Evolutionary conservation across 2,113 vertebrate species (phyloP), one percentile per base, ranked within the genome.

Genomic region (Hypanus sabinus): DNA sequence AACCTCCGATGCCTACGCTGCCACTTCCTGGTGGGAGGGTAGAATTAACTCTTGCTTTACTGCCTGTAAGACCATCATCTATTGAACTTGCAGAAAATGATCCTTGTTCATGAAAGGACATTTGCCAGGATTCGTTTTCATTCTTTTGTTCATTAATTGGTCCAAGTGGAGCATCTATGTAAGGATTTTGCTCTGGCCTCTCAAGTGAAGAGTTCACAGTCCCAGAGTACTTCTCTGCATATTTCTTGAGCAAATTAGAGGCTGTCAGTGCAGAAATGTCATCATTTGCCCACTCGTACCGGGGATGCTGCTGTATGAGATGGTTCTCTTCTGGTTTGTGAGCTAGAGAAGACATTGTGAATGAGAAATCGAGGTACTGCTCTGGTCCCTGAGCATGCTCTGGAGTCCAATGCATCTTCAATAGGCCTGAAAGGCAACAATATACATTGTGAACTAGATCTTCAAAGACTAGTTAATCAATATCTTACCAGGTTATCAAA

Each of bases 341-440:
- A 68, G 98, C 98, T 0, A 98, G 98, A 0, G 99, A 99, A 24
- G 98, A 98, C 94, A 98, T 99, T 27, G 98, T 99, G 95, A 98
- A 99, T 95, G 99, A 99, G 94, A 99, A 98, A 18, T 99, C 99
- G 95, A 99, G 97, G 97, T 99, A 98, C 97, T 99, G 98, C 97
- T 99, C 99, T 94, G 98, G 98, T 98, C 98, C 99, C 97, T 99
- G 98, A 97, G 98, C 98, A 97, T 99, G 99, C 97, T 99, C 98
- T 96, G 98, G 98, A 97, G 98, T 99, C 99, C 99, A 99, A 98
- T 99, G 98, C 98, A 99, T 99, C 97, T 99, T 99, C 96, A 95
- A 98, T 96, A 99, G 96, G 94, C 97, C 97, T 97, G 95, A 57
- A 73, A 73, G 20, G 36, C 6, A 83, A 95, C 79, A 95, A 24